Percentiles rank a stretch among this genome's conserved stretches.
Conservation (phyloP, 2,888 invertebrate species). For the Cheilosia vulpina region DNA sequence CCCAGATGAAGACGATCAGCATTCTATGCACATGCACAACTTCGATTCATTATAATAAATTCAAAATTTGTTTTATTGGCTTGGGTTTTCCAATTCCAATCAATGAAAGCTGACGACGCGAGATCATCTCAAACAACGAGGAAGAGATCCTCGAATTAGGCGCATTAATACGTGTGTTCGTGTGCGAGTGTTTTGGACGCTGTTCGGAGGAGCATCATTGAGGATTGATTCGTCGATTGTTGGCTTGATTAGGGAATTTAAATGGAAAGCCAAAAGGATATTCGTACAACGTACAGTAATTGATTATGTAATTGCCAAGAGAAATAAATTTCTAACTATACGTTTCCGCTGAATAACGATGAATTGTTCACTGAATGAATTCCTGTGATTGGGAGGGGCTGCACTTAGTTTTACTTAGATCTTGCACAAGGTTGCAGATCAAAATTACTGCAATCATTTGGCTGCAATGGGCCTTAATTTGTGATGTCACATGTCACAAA, state of each 20-base stretch:
- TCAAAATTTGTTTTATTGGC: conserved; percentile 74
- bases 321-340: neutral
- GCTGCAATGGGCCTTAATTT: no score
- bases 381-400: neutral
- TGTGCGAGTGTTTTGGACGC: neutral
- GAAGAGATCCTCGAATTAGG: conserved; percentile 58
- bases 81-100: conserved; percentile 51
- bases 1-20: conserved; percentile 48
- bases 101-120: conserved; percentile 18
- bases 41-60: conserved; percentile 74
- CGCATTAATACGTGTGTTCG: neutral
- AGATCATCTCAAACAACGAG: conserved; percentile 22
- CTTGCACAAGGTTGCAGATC: no score
- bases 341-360: neutral
- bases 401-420: no score
- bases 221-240: conserved; percentile 43
- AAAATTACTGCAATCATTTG: no score
- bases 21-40: conserved; percentile 66
- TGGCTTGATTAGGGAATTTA: conserved; percentile 29
- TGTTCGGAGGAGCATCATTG: neutral
- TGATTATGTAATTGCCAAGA: conserved; percentile 31
- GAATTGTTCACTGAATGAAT: neutral
- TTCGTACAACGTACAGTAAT: conserved; percentile 19
- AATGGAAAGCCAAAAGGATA: conserved; percentile 36
- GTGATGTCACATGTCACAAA: no score